Evolutionary conservation across 2,797 vertebrate species (phyloP).

Genomic region (Girardinus metallicus): DNA sequence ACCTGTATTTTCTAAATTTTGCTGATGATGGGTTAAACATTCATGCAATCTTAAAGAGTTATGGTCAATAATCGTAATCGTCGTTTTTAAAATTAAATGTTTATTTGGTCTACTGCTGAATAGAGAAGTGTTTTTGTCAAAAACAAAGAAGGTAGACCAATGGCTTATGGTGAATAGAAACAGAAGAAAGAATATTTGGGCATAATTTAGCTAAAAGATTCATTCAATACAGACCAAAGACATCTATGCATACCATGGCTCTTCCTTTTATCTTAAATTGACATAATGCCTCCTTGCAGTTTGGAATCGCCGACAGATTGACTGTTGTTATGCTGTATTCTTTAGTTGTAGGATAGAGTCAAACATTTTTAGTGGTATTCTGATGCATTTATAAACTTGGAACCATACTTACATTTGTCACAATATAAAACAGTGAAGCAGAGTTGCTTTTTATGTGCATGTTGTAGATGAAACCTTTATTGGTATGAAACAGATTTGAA

Average conservation of each 20-base stretch:
- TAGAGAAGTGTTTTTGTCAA: neutral
- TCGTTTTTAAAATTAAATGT: neutral
- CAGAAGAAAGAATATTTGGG: neutral
- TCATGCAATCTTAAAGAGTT: neutral
- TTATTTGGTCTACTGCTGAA: neutral
- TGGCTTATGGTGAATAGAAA: no score
- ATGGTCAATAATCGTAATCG: neutral
- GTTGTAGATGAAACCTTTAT: neutral
- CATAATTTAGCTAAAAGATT: neutral
- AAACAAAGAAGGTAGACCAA: neutral
- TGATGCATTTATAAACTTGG: neutral
- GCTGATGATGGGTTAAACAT: neutral
- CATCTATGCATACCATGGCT: neutral
- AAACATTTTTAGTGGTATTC: neutral
- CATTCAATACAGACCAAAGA: neutral
- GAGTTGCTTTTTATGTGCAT: neutral
- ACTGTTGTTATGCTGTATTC: neutral
- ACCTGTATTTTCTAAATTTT: neutral
- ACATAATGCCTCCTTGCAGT: neutral
- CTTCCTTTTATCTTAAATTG: neutral
- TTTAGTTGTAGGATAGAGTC: neutral
- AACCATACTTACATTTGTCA: neutral
- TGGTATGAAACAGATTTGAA: neutral
- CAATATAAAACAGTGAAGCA: neutral
- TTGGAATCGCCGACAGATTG: neutral